Evolutionary conservation across 1,140 invertebrate genomes (phyloP), one percentile per base, ranked within the genome.

Genomic region (Leptinotarsa defecta): DNA sequence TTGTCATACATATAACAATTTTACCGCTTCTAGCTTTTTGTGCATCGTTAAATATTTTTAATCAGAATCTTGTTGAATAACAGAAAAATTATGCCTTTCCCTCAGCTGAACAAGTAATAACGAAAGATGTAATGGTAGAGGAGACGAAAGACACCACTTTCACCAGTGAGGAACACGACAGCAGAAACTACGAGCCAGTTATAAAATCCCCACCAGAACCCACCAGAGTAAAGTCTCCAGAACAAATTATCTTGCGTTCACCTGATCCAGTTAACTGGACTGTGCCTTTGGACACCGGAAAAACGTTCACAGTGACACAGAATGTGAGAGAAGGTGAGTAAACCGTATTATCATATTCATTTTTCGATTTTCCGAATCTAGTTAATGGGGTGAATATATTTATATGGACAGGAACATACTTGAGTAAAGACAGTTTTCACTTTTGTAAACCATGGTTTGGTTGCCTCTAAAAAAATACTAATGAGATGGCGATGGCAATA

Each of bases 201-300:
- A 93, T 96, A 63, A 96, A 96, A 85, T 95, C 94, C 20, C 95
- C 94, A 4, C 94, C 95, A 22, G 95, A 96, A 81, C 95, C 95
- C 49, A 97, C 95, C 20, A 88, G 95, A 78, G 95, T 97, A 71
- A 96, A 96, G 87, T 96, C 95, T 3, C 95, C 95, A 6, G 95
- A 97, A 86, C 94, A 96, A 84, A 93, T 95, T 87, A 91, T 95
- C 81, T 94, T 96, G 91, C 91, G 94, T 68, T 95, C 94, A 13
- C 95, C 95, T 6, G 94, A 96, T 86, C 94, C 94, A 70, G 95
- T 96, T 81, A 96, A 96, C 86, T 97, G 95, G 95, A 96, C 94
- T 22, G 95, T 97, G 73, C 95, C 95, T 67, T 88, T 97, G 78
- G 95, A 97, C 85, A 96, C 94, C 75, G 94, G 94, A 76, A 96